Percentiles rank a stretch among this genome's conserved stretches.
Evolutionary conservation across 1,140 invertebrate genomes (phyloP).

Genomic region (Brachionus plicatilis): DNA sequence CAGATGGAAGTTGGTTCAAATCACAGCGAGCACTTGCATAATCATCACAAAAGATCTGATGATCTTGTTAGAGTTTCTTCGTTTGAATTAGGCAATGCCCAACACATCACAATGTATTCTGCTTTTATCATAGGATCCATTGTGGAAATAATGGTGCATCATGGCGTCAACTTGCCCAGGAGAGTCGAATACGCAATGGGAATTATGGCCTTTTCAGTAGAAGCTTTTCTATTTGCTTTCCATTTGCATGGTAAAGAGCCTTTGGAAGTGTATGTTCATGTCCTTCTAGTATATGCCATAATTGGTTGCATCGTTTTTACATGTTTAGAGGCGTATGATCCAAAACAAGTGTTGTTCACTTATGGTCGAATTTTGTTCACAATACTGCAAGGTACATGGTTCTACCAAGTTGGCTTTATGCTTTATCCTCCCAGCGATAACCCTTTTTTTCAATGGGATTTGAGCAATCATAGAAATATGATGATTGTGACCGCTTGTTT

Average conservation of each 20-base stretch:
- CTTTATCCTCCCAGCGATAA: conserved; percentile 54
- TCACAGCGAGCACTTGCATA: not conserved
- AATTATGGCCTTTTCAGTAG: conserved; percentile 46
- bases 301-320: conserved; percentile 46
- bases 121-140: conserved; percentile 56
- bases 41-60: not conserved
- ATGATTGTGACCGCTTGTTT: conserved; percentile 57
- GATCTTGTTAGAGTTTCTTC: not conserved
- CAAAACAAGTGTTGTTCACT: conserved; percentile 51
- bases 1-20: not conserved
- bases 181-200: conserved; percentile 54
- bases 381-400: conserved; percentile 59
- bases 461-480: conserved; percentile 53
- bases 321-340: conserved; percentile 54
- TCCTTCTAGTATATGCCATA: conserved; percentile 54
- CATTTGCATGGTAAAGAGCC: conserved; percentile 56
- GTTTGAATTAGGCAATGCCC: conserved; percentile 42
- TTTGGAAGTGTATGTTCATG: conserved; percentile 57
- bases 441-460: conserved; percentile 46
- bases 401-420: conserved; percentile 58
- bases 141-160: conserved; percentile 52
- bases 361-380: conserved; percentile 53
- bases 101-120: conserved; percentile 59
- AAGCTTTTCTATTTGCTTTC: conserved; percentile 57
- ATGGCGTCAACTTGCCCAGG: conserved; percentile 50